Evolutionary conservation across 2,113 vertebrate species (phyloP).

Genomic region (Centrocercus urophasianus): DNA sequence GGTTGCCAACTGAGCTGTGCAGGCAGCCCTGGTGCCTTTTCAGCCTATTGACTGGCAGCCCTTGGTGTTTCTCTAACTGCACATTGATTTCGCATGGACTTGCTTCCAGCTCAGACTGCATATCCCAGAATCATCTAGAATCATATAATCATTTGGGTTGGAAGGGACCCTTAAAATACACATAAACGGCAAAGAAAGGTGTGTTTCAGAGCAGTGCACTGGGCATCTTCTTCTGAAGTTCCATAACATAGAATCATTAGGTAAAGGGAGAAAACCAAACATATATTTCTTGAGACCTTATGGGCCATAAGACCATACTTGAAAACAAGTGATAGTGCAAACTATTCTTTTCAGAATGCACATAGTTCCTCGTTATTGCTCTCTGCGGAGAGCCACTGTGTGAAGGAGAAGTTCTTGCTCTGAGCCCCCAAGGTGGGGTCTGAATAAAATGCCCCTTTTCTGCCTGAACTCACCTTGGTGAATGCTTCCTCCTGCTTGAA

Average conservation of each 20-base stretch:
- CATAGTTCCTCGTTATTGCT: background rate
- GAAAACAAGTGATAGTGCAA: background rate
- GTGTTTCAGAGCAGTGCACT: background rate
- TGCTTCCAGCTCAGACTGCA: background rate
- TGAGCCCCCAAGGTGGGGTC: background rate
- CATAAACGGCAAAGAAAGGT: background rate
- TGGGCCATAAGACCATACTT: background rate
- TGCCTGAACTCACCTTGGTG: background rate
- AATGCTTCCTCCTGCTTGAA: background rate
- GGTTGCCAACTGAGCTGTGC: slow-evolving; percentile 1
- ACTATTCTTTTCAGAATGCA: background rate
- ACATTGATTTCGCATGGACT: slow-evolving; percentile 37
- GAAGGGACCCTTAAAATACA: no score
- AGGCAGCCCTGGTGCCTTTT: background rate
- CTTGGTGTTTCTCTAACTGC: background rate
- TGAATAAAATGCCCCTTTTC: background rate
- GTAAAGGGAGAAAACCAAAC: background rate
- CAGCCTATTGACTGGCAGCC: background rate
- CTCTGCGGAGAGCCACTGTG: background rate
- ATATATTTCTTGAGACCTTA: no score
- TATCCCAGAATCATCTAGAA: no score
- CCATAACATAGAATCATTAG: background rate
- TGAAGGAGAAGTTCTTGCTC: background rate
- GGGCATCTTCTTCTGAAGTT: background rate
- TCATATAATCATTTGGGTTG: no score